Base-by-base conservation (phyloP, 1,140 invertebrate species). In the Nephila pilipes region DNA sequence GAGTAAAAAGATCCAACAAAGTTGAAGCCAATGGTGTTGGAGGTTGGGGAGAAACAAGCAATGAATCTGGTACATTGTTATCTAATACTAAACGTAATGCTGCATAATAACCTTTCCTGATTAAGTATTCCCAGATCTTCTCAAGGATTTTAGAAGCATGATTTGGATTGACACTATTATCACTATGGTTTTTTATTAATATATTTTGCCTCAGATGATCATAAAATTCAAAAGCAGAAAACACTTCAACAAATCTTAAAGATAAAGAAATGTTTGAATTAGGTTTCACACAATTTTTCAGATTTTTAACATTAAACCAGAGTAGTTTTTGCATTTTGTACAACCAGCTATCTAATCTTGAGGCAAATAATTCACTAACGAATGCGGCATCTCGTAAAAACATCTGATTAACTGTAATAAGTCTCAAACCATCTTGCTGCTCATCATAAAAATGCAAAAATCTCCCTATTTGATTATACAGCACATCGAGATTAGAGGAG, bases 11-110 rank as follows among this genome's bases (percentile, higher is more conserved):
- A 93, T 97, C 97, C 87, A 98, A 96, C 16, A 98, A 95, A 94
- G 97, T 97, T 89, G 97, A 97, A 54, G 97, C 96, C 12, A 98
- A 95, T 18, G 97, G 97, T 69, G 97, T 98, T 1, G 97, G 97
- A n/a, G 97, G 98, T 95, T 18, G 97, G 96, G 69, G 97, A 97
- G 65, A 97, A 96, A 95, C 97, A 97, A 69, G 96, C 95, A 94
- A 98, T 97, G 87, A 99, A 94, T 55, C 93, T 12, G 93, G 93
- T 4, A 93, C 93, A 75, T 88, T 83, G 55, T 93, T 90, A 55
- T 93, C 93, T 38, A 93, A 79, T 5, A 93, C 81, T 32, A 93
- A 57, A 69, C 93, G 87, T 25, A 93, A 58, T 46, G 90, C 36
- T 12, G 85, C 63, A 80, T 46, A 98, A 95, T 98, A 99, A 92